phyloP scores from a whole-genome alignment of 2,888 invertebrate genomes.

The Dasysyrphus albostriatus region DNA sequence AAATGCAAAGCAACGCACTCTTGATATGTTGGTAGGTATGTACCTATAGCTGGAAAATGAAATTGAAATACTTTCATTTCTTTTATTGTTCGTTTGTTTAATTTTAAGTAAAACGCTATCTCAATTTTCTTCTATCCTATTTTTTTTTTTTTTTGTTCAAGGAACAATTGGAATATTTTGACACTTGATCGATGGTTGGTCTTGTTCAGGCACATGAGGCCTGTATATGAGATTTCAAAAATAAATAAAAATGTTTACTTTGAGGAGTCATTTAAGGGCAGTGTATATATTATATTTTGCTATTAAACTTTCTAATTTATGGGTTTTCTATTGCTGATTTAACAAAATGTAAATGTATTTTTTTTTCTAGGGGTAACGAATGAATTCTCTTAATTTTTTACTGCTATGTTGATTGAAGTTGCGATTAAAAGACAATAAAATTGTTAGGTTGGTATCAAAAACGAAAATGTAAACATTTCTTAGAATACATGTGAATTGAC shows the following conservation, averaged over 20 bases:
- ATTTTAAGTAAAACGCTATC: constrained; percentile 41
- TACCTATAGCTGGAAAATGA: constrained; percentile 50
- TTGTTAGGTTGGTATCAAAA: constrained; percentile 2
- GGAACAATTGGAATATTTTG: constrained; percentile 65
- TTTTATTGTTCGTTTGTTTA: constrained; percentile 61
- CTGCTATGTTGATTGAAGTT: constrained; percentile 54
- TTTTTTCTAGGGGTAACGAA: constrained; percentile 3
- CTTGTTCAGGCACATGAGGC: constrained; percentile 66
- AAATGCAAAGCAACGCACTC: constrained; percentile 71
- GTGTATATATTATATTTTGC: constrained; percentile 52
- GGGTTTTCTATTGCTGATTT: constrained; percentile 67
- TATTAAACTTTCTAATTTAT: constrained; percentile 74
- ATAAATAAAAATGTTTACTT: constrained; percentile 59
- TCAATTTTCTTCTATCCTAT: neutral
- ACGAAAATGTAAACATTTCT: constrained; percentile 24
- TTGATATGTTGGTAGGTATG: neutral
- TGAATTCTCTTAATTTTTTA: constrained; percentile 36
- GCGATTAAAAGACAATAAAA: constrained; percentile 70
- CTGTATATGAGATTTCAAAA: constrained; percentile 9
- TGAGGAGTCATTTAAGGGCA: constrained; percentile 48
- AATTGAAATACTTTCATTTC: constrained; percentile 70
- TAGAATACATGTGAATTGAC: constrained; percentile 14
- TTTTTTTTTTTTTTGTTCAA: constrained; percentile 14
- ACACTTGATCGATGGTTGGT: constrained; percentile 73
- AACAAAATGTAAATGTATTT: constrained; percentile 47